Conservation (phyloP, 2,797 vertebrate species). For the Brotogeris chrysoptera region DNA sequence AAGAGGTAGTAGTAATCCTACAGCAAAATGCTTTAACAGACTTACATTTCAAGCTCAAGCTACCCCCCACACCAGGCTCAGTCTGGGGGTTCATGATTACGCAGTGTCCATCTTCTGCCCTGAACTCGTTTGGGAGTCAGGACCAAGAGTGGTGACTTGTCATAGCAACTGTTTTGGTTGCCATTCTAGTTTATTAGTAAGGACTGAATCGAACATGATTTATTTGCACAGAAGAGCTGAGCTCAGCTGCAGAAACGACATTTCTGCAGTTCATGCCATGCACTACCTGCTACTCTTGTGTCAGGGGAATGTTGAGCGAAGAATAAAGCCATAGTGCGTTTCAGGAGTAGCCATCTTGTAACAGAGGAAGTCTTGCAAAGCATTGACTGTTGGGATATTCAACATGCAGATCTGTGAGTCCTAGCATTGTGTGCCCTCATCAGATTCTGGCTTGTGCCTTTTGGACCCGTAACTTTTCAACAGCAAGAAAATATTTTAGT, state of each 20-base stretch:
- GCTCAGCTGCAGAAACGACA: not conserved
- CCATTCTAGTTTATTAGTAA: not conserved
- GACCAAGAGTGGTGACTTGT: not conserved
- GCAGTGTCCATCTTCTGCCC: not conserved
- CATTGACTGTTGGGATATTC: not conserved
- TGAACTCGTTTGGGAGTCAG: not conserved
- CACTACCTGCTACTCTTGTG: not conserved
- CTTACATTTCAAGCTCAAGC: not conserved
- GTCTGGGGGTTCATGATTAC: not conserved
- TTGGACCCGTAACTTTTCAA: not conserved
- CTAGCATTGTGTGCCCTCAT: not conserved
- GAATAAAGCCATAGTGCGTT: not conserved
- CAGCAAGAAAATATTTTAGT: not conserved
- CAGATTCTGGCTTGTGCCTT: not conserved
- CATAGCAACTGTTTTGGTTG: not conserved
- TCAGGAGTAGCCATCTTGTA: not conserved
- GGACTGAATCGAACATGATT: not conserved
- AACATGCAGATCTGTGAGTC: not conserved
- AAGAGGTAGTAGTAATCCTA: not conserved
- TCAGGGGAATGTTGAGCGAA: fast-evolving
- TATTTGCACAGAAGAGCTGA: not conserved
- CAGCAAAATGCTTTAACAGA: not conserved
- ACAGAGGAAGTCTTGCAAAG: not conserved
- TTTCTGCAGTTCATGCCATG: not conserved
- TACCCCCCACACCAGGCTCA: not conserved